Evolutionary conservation across 2,113 vertebrate species (phyloP).

Genomic region (Rhagologus leucostigma): DNA sequence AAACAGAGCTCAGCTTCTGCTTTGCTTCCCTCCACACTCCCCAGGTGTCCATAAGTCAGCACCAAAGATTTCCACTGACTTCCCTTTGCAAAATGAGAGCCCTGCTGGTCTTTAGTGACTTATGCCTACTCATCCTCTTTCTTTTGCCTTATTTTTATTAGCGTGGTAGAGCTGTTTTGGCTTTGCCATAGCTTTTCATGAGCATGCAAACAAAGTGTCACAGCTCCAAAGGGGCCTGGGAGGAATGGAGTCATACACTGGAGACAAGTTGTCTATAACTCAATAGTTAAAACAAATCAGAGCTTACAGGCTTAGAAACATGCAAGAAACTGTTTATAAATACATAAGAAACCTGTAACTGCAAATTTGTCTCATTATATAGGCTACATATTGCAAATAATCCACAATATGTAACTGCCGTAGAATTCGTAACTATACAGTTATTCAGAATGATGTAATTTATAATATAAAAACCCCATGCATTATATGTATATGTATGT

Average conservation of each 20-base stretch:
- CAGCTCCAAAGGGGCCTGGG: not conserved
- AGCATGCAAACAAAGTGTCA: not conserved
- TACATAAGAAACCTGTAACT: not conserved
- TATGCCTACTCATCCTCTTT: not conserved
- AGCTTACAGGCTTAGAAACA: not conserved
- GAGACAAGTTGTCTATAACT: not conserved
- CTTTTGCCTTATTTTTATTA: not conserved
- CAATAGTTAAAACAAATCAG: not conserved
- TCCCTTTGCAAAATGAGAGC: not conserved
- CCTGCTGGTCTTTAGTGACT: not conserved
- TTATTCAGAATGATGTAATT: not conserved
- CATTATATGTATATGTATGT: not conserved
- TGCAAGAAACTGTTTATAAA: not conserved
- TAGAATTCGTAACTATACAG: not conserved
- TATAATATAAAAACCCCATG: not conserved
- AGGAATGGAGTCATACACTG: not conserved
- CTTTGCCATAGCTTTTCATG: not conserved
- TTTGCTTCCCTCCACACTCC: not conserved
- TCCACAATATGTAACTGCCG: not conserved
- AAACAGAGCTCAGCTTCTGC: not conserved
- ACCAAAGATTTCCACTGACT: not conserved
- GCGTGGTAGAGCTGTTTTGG: not conserved
- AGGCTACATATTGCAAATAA: not conserved
- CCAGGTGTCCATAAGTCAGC: not conserved
- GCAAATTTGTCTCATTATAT: not conserved